Evolutionary conservation across 2,113 vertebrate genomes (phyloP), one percentile per base, ranked within the genome.

Genomic region (Tachycineta bicolor): DNA sequence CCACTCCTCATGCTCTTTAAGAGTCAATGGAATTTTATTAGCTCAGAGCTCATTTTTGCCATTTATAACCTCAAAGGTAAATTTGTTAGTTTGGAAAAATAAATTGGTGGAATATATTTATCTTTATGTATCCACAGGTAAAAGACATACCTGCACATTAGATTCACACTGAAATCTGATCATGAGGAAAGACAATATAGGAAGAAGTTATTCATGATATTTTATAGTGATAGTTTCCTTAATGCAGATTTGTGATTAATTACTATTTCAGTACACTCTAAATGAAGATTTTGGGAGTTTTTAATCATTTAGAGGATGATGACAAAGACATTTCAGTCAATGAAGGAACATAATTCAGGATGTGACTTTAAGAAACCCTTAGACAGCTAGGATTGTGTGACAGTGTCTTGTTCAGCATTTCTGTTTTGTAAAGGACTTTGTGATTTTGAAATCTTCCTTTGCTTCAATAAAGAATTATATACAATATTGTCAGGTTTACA

Each of bases 1-100:
- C 15, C 26, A 28, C 15, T 39, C 20, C 6, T 29, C 52, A 41
- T 5, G 20, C 5, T 1, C 1, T 10, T 10, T 9, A 58, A 25
- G 12, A 53, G 17, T 4, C 25, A 83, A 43, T 46, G 19, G 37
- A 58, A 22, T 10, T 62, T 80, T 63, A 3, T 46, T 77, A 62
- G 18, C 33, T 81, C 18, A 69, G 23, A 74, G 15, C 7, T 63
- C 0, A 15, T 21, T 87, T 44, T 77, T 86, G 7, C 63, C 0
- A 46, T 50, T 77, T 80, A 23, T 43, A 23, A 50, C 8, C 23
- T 52, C 46, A 70, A 69, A 64, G 7, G 4, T 50, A 1, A 43
- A 53, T 81, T 47, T 46, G 2, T 82, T 83, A 34, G 1, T 31
- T 74, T 63, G 49, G 26, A 74, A 90, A 78, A 78, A 69, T 37